These are phyloP conservation scores for Monopis laevigella DNA, from an alignment of 2,888 invertebrate genomes.

Conservation along the genomic window DNA sequence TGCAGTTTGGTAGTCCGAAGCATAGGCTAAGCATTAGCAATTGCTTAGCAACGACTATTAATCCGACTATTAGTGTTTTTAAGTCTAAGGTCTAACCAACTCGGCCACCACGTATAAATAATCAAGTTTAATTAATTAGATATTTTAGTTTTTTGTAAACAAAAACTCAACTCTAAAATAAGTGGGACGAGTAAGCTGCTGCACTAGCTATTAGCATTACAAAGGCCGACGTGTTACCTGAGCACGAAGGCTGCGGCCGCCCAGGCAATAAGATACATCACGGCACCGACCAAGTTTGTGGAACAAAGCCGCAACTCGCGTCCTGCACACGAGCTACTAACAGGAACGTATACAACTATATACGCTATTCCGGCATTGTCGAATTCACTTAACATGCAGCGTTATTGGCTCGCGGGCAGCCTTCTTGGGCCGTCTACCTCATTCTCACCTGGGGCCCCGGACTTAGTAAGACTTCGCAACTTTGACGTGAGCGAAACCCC, in stretches of 20 bases:
- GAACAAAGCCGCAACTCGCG: constrained; percentile 55
- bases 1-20: too few relatives aligned
- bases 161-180: constrained; percentile 11
- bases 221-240: constrained; percentile 29
- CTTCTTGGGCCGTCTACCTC: constrained; percentile 50
- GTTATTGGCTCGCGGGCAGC: constrained; percentile 55
- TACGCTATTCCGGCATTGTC: constrained; percentile 35
- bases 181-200: constrained; percentile 11
- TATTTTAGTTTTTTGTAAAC: too few relatives aligned
- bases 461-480: constrained; percentile 61
- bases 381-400: constrained; percentile 51
- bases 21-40: too few relatives aligned
- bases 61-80: too few relatives aligned
- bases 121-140: too few relatives aligned
- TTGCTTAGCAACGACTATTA: too few relatives aligned
- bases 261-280: constrained; percentile 54
- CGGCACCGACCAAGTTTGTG: constrained; percentile 44
- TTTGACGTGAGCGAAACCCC: constrained; percentile 40
- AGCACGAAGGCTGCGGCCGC: constrained; percentile 23
- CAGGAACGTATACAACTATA: constrained; percentile 22
- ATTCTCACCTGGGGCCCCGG: constrained; percentile 63
- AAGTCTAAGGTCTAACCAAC: too few relatives aligned
- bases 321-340: constrained; percentile 35
- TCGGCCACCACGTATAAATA: too few relatives aligned
- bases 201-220: constrained; percentile 18